Evolutionary conservation across 2,888 invertebrate genomes (phyloP).

Genomic region (Hoplodrina ambigua): DNA sequence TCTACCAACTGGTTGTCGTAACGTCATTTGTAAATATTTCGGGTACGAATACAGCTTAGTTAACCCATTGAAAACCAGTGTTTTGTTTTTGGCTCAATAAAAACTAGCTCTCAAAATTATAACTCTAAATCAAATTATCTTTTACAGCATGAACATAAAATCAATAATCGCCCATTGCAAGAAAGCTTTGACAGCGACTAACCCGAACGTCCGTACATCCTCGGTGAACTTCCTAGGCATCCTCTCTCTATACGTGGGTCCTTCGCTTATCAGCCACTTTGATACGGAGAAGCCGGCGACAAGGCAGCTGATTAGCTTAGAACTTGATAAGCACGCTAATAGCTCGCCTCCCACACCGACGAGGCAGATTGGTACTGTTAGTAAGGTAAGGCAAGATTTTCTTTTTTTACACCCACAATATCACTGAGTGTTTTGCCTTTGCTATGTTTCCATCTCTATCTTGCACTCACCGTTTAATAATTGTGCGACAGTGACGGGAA

Average conservation of each 20-base stretch:
- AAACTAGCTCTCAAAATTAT: too few relatives aligned
- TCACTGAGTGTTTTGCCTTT: too few relatives aligned
- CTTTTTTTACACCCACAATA: too few relatives aligned
- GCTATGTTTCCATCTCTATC: too few relatives aligned
- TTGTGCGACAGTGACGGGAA: too few relatives aligned
- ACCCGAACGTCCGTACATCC: constrained; percentile 95
- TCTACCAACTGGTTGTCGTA: too few relatives aligned
- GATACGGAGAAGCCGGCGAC: constrained; percentile 96
- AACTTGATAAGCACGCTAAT: constrained; percentile 95
- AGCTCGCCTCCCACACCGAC: constrained; percentile 94
- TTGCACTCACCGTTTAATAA: too few relatives aligned
- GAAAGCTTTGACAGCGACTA: constrained; percentile 95
- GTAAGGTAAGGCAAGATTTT: constrained; percentile 75
- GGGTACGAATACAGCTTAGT: too few relatives aligned
- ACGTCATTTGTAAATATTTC: too few relatives aligned
- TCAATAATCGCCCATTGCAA: constrained; percentile 94
- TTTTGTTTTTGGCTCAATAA: too few relatives aligned
- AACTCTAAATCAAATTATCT: background rate
- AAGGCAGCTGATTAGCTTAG: constrained; percentile 95
- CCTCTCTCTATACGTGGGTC: constrained; percentile 95
- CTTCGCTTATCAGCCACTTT: constrained; percentile 93
- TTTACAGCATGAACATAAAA: constrained; percentile 92
- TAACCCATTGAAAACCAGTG: too few relatives aligned
- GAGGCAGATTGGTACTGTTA: constrained; percentile 89
- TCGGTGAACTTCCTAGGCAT: constrained; percentile 94